Conservation (phyloP, 2,113 vertebrate genomes). For the Amphiprion ocellaris region DNA sequence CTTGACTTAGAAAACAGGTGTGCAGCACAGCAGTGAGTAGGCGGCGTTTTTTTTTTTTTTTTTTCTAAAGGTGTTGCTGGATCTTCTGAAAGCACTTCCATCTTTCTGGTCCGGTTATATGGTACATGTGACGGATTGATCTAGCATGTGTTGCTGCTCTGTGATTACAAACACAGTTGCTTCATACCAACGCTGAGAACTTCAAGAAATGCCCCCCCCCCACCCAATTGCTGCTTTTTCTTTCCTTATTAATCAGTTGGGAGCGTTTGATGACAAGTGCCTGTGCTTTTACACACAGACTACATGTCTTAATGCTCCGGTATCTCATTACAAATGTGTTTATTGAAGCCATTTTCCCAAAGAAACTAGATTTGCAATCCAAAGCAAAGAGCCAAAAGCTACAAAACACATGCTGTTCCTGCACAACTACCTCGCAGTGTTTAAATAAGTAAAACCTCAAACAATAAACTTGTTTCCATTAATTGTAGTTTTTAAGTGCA, state of each 20-base stretch:
- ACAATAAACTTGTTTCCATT: slow-evolving; percentile 40
- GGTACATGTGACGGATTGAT: slow-evolving; percentile 58
- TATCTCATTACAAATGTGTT: slow-evolving; percentile 56
- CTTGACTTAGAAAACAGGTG: slow-evolving; percentile 73
- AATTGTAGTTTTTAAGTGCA: slow-evolving; percentile 25
- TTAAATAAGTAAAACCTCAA: slow-evolving; percentile 41
- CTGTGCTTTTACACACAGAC: slow-evolving; percentile 29
- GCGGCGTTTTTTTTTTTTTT: slow-evolving; percentile 30
- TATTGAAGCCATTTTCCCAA: slow-evolving; percentile 36
- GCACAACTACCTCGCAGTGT: slow-evolving; percentile 25
- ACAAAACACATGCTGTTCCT: slow-evolving; percentile 49
- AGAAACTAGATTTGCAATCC: slow-evolving; percentile 26
- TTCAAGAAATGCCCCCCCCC: background rate
- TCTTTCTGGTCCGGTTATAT: slow-evolving; percentile 38
- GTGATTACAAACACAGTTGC: slow-evolving; percentile 72
- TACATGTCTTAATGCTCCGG: slow-evolving; percentile 35
- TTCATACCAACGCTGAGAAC: slow-evolving; percentile 50
- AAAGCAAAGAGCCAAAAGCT: slow-evolving; percentile 42
- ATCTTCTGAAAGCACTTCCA: slow-evolving; percentile 67
- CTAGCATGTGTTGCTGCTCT: slow-evolving; percentile 62
- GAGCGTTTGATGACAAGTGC: slow-evolving; percentile 51
- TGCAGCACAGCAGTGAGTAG: slow-evolving; percentile 45
- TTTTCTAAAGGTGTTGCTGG: slow-evolving; percentile 64
- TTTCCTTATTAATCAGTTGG: slow-evolving; percentile 32
- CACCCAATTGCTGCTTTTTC: slow-evolving; percentile 24